Evolutionary conservation across 2,797 vertebrate genomes (phyloP).

Genomic region (Anomalospiza imberbis): DNA sequence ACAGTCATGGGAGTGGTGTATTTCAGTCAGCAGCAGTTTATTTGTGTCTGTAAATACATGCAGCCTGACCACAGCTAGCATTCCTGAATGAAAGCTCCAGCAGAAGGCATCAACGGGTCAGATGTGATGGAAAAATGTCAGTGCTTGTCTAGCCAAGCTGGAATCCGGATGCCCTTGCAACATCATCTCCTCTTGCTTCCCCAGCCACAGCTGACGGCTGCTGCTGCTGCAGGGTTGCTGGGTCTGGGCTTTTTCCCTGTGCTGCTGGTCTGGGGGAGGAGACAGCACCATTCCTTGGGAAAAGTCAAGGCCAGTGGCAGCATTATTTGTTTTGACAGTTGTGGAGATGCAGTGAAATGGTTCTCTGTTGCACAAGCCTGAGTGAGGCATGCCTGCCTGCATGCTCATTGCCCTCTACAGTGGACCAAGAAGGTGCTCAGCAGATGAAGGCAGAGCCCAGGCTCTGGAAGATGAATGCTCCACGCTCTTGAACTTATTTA

Average conservation of each 20-base stretch:
- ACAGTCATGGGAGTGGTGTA: slow-evolving; percentile 8
- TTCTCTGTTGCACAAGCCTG: not conserved
- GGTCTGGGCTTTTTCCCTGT: not conserved
- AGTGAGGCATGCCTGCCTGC: not conserved
- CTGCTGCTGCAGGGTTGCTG: not conserved
- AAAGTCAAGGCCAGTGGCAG: not conserved
- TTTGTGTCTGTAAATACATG: slow-evolving; percentile 26
- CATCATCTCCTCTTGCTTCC: not conserved
- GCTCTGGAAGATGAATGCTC: not conserved
- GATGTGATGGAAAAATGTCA: slow-evolving; percentile 40
- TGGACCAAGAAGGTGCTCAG: not conserved
- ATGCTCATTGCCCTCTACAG: not conserved
- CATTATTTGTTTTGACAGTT: not conserved
- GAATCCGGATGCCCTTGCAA: slow-evolving; percentile 21
- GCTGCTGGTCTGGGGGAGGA: not conserved
- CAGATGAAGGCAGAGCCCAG: not conserved
- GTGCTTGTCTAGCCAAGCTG: not conserved
- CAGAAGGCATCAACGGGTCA: not conserved
- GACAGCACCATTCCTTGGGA: not conserved
- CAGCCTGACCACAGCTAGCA: slow-evolving; percentile 37
- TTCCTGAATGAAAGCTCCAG: slow-evolving; percentile 24
- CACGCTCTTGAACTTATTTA: not conserved
- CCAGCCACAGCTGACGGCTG: not conserved
- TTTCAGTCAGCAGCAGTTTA: slow-evolving; percentile 28
- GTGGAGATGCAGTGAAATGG: not conserved